Conservation (phyloP, 2,797 vertebrate genomes). For the Ptychadena robeensis region DNA sequence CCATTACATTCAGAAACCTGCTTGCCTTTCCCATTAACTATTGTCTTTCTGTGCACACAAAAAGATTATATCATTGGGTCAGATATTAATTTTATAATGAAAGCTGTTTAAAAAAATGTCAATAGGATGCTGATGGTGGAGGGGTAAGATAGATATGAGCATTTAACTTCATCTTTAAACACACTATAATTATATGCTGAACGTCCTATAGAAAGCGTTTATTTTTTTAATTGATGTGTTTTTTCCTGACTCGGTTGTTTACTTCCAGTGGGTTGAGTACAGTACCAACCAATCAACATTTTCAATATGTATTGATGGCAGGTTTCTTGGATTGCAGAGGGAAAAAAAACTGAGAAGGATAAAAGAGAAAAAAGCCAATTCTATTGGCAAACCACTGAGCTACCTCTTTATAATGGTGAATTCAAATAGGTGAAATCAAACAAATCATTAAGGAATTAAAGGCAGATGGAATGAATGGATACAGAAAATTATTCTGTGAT, state of each 20-base stretch:
- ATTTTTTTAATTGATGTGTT: neutral
- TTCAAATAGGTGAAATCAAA: constrained; percentile 17
- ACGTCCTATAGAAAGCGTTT: neutral
- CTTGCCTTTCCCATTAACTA: too few relatives aligned
- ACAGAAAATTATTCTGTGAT: neutral
- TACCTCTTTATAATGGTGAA: constrained; percentile 1
- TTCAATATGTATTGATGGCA: neutral
- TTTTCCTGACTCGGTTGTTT: neutral
- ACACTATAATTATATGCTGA: neutral
- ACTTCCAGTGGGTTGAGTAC: neutral
- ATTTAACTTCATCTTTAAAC: too few relatives aligned
- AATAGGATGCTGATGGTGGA: too few relatives aligned
- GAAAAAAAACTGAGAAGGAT: neutral
- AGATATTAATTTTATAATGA: too few relatives aligned
- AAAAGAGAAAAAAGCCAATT: neutral
- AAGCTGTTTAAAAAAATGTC: too few relatives aligned
- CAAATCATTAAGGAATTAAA: constrained; percentile 26
- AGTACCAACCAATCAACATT: neutral
- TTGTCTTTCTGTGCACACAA: too few relatives aligned
- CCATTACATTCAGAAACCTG: too few relatives aligned
- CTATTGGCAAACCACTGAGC: constrained; percentile 5
- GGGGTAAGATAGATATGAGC: too few relatives aligned
- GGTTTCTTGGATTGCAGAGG: neutral
- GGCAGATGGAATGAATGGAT: neutral
- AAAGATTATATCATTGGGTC: too few relatives aligned